Conservation (phyloP, 2,888 invertebrate species). For the Rhaphigaster nebulosa region DNA sequence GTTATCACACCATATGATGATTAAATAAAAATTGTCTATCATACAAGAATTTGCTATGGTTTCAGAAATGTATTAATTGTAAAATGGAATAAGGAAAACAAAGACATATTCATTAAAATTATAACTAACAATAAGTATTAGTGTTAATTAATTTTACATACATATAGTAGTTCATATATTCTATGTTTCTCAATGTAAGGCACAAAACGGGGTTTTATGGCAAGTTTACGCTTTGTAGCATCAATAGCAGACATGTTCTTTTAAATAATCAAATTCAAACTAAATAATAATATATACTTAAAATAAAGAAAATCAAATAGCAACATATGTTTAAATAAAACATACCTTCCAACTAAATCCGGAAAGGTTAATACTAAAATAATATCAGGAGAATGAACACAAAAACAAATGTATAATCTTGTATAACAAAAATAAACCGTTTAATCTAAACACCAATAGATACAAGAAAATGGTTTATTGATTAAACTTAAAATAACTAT, state of each 20-base stretch:
- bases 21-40: neutral
- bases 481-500: constrained; percentile 58
- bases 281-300: constrained; percentile 22
- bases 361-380: constrained; percentile 1
- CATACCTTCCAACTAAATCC: constrained; percentile 38
- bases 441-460: constrained; percentile 60
- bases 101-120: constrained; percentile 55
- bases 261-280: neutral
- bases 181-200: constrained; percentile 78
- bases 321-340: constrained; percentile 48
- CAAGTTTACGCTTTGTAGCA: constrained; percentile 62
- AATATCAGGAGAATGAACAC: constrained; percentile 32
- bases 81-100: constrained; percentile 27
- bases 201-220: constrained; percentile 70
- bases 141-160: constrained; percentile 66
- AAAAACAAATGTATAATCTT: constrained; percentile 49
- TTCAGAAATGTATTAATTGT: neutral
- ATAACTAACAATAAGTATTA: constrained; percentile 17
- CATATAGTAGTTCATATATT: constrained; percentile 77
- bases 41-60: neutral
- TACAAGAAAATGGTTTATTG: constrained; percentile 58
- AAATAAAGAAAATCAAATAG: constrained; percentile 29
- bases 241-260: constrained; percentile 61
- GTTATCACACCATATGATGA: neutral
- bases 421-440: constrained; percentile 60